Evolutionary conservation across 2,797 vertebrate genomes (phyloP).

Genomic region (Diceros bicornis): DNA sequence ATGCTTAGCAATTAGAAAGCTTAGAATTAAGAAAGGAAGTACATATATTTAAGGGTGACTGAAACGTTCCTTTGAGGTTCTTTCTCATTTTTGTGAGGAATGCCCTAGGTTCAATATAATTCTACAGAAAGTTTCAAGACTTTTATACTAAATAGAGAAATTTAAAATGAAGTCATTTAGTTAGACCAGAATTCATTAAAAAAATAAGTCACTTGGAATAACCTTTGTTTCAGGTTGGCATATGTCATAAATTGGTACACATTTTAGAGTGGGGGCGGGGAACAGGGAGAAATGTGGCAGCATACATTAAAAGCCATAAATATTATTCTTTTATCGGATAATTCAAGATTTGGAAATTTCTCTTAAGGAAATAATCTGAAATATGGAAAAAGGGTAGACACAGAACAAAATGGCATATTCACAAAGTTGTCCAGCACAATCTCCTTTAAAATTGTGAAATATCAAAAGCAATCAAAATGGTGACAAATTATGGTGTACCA

Average conservation of each 20-base stretch:
- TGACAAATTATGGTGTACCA: background rate
- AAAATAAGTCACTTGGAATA: background rate
- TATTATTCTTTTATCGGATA: background rate
- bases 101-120: background rate
- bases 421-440: background rate
- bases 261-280: background rate
- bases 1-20: background rate
- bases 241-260: background rate
- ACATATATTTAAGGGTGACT: background rate
- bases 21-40: background rate
- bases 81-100: background rate
- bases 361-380: background rate
- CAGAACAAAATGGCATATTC: background rate
- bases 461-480: background rate
- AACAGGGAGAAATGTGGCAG: background rate
- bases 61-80: background rate
- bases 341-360: constrained; percentile 18
- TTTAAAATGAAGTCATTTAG: background rate
- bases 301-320: background rate
- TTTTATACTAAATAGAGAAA: constrained; percentile 10
- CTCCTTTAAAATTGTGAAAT: background rate
- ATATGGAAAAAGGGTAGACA: background rate
- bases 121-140: background rate
- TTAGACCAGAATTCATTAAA: background rate
- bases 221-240: background rate